phyloP scores from a whole-genome alignment of 2,888 invertebrate species.

The Xestia xanthographa region DNA sequence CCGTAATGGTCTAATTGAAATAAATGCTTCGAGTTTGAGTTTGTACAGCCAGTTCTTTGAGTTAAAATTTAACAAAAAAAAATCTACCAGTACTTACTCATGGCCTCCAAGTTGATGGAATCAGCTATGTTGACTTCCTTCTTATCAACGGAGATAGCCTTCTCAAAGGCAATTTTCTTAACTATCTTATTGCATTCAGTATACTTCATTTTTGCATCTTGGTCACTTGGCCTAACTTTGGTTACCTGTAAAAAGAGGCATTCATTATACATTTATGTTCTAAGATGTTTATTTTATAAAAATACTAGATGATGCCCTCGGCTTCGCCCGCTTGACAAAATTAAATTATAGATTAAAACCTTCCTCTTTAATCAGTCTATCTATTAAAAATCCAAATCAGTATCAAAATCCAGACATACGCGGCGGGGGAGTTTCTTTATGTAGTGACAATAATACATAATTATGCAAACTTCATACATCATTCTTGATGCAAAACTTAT shows the following conservation, averaged over 20 bases:
- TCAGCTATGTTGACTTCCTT: slow-evolving; percentile 96
- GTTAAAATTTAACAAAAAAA: not conserved
- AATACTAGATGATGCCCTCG: too few relatives aligned
- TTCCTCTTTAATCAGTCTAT: too few relatives aligned
- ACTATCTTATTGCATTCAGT: slow-evolving; percentile 99
- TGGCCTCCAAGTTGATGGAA: slow-evolving; percentile 96
- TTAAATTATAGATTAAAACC: too few relatives aligned
- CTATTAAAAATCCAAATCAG: too few relatives aligned
- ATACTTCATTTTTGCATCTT: slow-evolving; percentile 97
- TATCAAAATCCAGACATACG: too few relatives aligned
- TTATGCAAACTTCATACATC: not conserved
- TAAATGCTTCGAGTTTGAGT: too few relatives aligned
- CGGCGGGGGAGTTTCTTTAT: too few relatives aligned
- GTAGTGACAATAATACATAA: not conserved
- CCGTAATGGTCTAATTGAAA: too few relatives aligned
- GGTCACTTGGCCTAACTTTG: slow-evolving; percentile 97
- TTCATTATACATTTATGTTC: not conserved
- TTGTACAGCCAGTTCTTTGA: not conserved
- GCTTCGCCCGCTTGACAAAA: too few relatives aligned
- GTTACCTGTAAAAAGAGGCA: slow-evolving; percentile 92
- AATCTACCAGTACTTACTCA: slow-evolving; percentile 92
- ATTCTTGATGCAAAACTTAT: too few relatives aligned
- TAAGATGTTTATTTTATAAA: not conserved
- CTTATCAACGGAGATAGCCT: slow-evolving; percentile 98
- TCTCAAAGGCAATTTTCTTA: slow-evolving; percentile 98